These are phyloP conservation scores for Cynopterus sphinx DNA, from an alignment of 2,797 vertebrate genomes.

Conservation along the genomic window DNA sequence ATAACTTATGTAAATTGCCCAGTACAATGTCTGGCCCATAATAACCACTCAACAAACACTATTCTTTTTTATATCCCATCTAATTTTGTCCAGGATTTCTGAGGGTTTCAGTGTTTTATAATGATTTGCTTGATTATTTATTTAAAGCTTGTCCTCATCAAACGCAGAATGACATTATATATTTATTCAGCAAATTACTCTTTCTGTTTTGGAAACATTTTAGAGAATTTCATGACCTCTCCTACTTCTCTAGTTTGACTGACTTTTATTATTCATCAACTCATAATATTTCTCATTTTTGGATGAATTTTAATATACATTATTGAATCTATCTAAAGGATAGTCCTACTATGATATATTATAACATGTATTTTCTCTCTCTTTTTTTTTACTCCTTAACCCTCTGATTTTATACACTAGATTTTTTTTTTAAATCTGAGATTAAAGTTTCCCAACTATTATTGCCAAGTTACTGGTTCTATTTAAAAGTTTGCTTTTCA, in stretches of 20 bases:
- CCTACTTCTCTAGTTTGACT: background rate
- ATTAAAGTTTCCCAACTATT: constrained; percentile 42
- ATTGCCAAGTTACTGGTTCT: constrained; percentile 44
- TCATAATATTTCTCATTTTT: constrained; percentile 12
- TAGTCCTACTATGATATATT: background rate
- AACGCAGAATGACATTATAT: constrained; percentile 24
- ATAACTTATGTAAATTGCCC: background rate
- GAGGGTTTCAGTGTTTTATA: background rate
- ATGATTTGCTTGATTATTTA: constrained; percentile 19
- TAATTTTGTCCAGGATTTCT: constrained; percentile 4
- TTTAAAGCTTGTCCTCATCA: constrained; percentile 28
- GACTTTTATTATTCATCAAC: constrained; percentile 22
- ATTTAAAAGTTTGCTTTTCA: constrained; percentile 46
- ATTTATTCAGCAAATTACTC: constrained; percentile 29
- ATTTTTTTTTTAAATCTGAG: background rate
- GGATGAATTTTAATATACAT: constrained; percentile 14
- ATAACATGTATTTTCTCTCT: background rate
- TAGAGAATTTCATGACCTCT: background rate
- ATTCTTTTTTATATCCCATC: background rate
- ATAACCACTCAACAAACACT: background rate
- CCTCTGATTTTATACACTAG: constrained; percentile 23
- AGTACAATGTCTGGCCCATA: background rate
- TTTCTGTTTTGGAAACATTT: background rate
- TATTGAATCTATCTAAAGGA: constrained; percentile 28
- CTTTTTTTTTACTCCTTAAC: background rate